Evolutionary conservation across 2,113 vertebrate species (phyloP).

Genomic region (Cebus imitator): DNA sequence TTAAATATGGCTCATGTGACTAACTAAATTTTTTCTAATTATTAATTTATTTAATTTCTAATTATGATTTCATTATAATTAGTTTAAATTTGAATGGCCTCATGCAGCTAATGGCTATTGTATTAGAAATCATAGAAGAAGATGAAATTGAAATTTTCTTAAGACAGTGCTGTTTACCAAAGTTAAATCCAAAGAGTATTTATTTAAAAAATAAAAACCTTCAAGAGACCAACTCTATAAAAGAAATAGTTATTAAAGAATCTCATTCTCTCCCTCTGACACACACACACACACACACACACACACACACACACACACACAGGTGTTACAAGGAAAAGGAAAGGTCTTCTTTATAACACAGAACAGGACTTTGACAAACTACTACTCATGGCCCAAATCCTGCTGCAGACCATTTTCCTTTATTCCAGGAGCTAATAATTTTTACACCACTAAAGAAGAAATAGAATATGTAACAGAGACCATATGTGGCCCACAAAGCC

Average conservation of each 20-base stretch:
- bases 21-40: neutral
- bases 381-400: neutral
- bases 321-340: neutral
- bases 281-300: neutral
- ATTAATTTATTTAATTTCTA: neutral
- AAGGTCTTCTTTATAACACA: neutral
- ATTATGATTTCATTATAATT: neutral
- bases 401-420: neutral
- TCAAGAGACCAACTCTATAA: neutral
- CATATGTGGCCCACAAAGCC: neutral
- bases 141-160: neutral
- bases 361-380: neutral
- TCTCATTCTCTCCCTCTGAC: neutral
- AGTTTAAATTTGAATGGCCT: neutral
- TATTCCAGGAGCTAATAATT: neutral
- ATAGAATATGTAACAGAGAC: neutral
- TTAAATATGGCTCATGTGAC: neutral
- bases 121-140: neutral
- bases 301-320: neutral
- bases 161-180: neutral
- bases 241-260: neutral
- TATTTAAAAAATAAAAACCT: neutral
- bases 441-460: neutral
- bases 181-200: neutral
- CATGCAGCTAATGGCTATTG: neutral